phyloP scores from a whole-genome alignment of 1,140 invertebrate species.

The Drosophila kohkoa region DNA sequence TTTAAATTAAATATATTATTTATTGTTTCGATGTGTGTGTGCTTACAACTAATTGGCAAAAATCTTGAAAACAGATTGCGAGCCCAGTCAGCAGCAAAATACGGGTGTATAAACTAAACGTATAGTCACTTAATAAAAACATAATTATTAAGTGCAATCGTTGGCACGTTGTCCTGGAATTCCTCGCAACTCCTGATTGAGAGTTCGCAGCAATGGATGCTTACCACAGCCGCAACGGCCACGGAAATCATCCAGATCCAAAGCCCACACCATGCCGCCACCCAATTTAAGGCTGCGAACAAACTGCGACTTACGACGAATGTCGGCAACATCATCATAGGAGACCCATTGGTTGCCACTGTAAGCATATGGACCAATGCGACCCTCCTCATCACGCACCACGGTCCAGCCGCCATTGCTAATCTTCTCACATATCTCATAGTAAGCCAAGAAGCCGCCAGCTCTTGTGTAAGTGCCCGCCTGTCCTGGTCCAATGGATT shows the following conservation, averaged over 20 bases:
- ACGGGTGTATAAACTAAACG: constrained; percentile 16
- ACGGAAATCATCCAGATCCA: constrained; percentile 91
- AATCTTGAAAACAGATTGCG: constrained; percentile 58
- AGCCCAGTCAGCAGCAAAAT: constrained; percentile 49
- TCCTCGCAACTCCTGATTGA: constrained; percentile 86
- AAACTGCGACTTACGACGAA: constrained; percentile 87
- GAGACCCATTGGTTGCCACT: constrained; percentile 92
- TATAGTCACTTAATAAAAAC: constrained; percentile 33
- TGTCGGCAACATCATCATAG: constrained; percentile 91
- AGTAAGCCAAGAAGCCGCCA: constrained; percentile 93
- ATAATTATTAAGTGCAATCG: constrained; percentile 76
- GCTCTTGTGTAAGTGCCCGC: constrained; percentile 92
- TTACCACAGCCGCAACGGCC: constrained; percentile 88
- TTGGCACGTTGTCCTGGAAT: constrained; percentile 84
- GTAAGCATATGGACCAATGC: constrained; percentile 91
- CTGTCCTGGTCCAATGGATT: constrained; percentile 90
- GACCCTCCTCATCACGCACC: constrained; percentile 87
- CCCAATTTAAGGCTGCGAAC: constrained; percentile 88
- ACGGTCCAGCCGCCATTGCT: constrained; percentile 89
- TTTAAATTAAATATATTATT: constrained; percentile 26
- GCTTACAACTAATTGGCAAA: constrained; percentile 59
- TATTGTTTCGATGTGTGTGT: constrained; percentile 24
- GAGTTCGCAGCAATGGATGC: constrained; percentile 86
- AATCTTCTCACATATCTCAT: constrained; percentile 90
- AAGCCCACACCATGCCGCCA: constrained; percentile 93